Conservation (phyloP, 2,888 invertebrate species). For the Diarsia brunnea region DNA sequence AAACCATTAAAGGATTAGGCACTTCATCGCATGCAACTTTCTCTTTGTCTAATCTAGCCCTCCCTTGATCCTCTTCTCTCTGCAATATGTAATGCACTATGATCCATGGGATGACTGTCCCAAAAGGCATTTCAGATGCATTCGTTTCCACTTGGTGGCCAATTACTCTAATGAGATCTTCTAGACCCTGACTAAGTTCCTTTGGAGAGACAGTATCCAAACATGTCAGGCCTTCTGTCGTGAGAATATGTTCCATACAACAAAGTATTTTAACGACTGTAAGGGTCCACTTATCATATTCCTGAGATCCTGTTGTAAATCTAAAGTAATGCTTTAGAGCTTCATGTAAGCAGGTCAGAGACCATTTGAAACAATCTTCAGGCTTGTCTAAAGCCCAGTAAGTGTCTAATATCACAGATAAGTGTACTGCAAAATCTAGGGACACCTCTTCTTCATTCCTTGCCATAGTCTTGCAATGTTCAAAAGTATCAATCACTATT, state of each 20-base stretch:
- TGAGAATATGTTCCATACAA: constrained; percentile 86
- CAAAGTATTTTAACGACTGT: constrained; percentile 86
- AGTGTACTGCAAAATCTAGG: constrained; percentile 90
- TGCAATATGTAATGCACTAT: constrained; percentile 95
- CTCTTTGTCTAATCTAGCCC: constrained; percentile 87
- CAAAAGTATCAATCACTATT: constrained; percentile 93
- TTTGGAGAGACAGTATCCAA: constrained; percentile 90
- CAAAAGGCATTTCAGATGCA: constrained; percentile 92
- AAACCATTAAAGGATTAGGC: constrained; percentile 93
- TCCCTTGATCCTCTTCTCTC: constrained; percentile 93
- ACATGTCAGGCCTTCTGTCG: constrained; percentile 84
- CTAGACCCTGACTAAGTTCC: constrained; percentile 92
- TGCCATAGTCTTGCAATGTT: constrained; percentile 87
- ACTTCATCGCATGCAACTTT: constrained; percentile 90
- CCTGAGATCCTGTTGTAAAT: constrained; percentile 83
- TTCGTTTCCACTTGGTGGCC: constrained; percentile 95
- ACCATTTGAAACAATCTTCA: constrained; percentile 94
- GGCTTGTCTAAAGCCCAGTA: constrained; percentile 92
- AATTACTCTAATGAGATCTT: constrained; percentile 94
- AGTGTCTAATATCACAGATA: constrained; percentile 92
- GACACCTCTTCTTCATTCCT: constrained; percentile 87
- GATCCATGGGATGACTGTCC: constrained; percentile 95
- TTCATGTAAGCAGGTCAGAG: constrained; percentile 94
- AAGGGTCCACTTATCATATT: constrained; percentile 87
- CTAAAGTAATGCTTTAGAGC: constrained; percentile 92